Base-by-base conservation (phyloP, 1,140 invertebrate genomes). In the Penaeus japonicus region DNA sequence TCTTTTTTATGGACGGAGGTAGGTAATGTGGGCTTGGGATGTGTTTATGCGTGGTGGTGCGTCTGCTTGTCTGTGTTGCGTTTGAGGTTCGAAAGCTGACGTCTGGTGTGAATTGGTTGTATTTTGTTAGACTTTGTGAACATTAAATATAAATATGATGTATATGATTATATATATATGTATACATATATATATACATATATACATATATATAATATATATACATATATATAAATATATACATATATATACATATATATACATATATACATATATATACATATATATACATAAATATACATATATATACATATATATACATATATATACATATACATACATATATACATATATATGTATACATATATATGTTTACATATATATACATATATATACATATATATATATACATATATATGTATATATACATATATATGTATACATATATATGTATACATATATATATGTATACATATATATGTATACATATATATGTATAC, bases 221-320 rank as follows among this genome's bases (percentile, higher is more conserved):
- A 65, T 65, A 65, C 27, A 65, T 65, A 65, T 65, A 65, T 65
- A 65, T 65, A 65, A n/a, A 65, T 65, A 65, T 65, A 65, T 65
- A 65, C 27, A 65, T 65, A 70, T n/a, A 70, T n/a, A 70, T 20
- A 70, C 30, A 70, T n/a, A 70, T n/a, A 70, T n/a, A 70, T n/a
- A 70, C 22, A 70, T 70, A 70, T n/a, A 70, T 5, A 70, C 15
- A 65, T 65, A 65, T 65, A 65, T 65, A 65, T 65, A 65, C 15
- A 65, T 65, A 65, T 65, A 65, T 65, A 65, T 65, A 65, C 27
- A 65, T 65, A 65, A 4, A 65, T 65, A 65, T 65, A 65, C 27
- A 65, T 65, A 65, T 65, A 65, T 65, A 65, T 65, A 65, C 27
- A 65, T 65, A 65, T 65, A 65, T 65, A 65, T 65, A 65, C 27